Evolutionary conservation across 1,140 invertebrate genomes (phyloP).

Genomic region (Philotrypesis tridentata): DNA sequence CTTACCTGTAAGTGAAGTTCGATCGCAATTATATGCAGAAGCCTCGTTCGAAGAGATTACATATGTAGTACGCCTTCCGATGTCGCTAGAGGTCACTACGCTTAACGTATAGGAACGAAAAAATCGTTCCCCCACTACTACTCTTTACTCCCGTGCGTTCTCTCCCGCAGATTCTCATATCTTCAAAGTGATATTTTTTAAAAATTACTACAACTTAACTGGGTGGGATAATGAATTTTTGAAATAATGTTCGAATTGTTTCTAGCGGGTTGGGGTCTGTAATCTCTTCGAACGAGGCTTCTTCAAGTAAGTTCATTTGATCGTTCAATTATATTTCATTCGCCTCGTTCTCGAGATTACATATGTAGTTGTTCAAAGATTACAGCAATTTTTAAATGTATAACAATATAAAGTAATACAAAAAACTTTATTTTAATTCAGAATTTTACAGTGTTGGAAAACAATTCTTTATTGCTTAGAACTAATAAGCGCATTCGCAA

Average conservation of each 20-base stretch:
- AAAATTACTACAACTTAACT: neutral
- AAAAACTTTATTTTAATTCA: neutral
- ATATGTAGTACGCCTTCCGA: too few species aligned
- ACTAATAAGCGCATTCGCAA: neutral
- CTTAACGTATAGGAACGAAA: too few species aligned
- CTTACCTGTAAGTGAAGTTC: too few species aligned
- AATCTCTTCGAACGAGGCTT: conserved; percentile 14
- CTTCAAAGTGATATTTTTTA: neutral
- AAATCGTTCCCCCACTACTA: too few species aligned
- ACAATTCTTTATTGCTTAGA: too few species aligned
- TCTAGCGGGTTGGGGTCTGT: conserved; percentile 26
- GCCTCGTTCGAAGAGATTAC: too few species aligned
- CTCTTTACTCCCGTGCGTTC: neutral
- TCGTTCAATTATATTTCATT: conserved; percentile 10
- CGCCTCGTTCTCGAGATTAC: conserved; percentile 15
- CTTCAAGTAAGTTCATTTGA: conserved; percentile 5
- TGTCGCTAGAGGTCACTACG: too few species aligned
- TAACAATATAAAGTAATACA: neutral
- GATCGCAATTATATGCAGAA: too few species aligned
- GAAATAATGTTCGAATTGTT: neutral
- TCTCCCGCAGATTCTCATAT: neutral
- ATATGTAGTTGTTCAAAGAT: conserved; percentile 1
- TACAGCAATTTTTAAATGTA: neutral
- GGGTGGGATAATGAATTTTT: neutral
- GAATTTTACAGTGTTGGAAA: neutral